These are phyloP conservation scores for Adelphocoris suturalis DNA, from an alignment of 2,888 invertebrate genomes.

Conservation along the genomic window DNA sequence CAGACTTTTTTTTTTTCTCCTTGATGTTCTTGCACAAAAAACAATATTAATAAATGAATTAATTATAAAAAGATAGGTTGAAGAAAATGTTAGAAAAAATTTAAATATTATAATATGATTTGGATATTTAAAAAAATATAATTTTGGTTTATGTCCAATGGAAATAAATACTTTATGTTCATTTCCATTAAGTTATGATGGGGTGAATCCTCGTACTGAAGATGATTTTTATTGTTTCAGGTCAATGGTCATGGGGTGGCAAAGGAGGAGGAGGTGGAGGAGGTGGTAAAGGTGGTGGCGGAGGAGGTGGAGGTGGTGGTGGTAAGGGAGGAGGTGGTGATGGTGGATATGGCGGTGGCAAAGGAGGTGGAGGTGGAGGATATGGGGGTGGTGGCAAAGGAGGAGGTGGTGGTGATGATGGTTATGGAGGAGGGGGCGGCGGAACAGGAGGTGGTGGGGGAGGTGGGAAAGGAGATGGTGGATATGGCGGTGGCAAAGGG, in stretches of 20 bases:
- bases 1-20: too few species aligned
- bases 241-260: background rate
- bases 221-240: too few species aligned
- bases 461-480: background rate
- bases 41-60: too few species aligned
- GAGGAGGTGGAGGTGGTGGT: background rate
- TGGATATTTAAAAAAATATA: too few species aligned
- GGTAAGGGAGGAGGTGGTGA: background rate
- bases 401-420: background rate
- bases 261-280: background rate
- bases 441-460: background rate
- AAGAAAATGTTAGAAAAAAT: too few species aligned
- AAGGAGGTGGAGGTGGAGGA: constrained; percentile 1
- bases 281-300: background rate
- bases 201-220: too few species aligned
- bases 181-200: too few species aligned
- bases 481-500: background rate
- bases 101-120: too few species aligned
- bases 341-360: constrained; percentile 10
- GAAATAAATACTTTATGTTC: too few species aligned
- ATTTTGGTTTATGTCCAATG: too few species aligned
- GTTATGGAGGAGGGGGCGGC: background rate
- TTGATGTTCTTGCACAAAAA: too few species aligned
- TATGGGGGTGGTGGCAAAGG: constrained; percentile 5
- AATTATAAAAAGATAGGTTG: too few species aligned